A percentile compares a stretch with the other conserved stretches of the same genome.
Conservation (phyloP, 2,797 vertebrate genomes). For the Odontamblyopus lacepedii region DNA sequence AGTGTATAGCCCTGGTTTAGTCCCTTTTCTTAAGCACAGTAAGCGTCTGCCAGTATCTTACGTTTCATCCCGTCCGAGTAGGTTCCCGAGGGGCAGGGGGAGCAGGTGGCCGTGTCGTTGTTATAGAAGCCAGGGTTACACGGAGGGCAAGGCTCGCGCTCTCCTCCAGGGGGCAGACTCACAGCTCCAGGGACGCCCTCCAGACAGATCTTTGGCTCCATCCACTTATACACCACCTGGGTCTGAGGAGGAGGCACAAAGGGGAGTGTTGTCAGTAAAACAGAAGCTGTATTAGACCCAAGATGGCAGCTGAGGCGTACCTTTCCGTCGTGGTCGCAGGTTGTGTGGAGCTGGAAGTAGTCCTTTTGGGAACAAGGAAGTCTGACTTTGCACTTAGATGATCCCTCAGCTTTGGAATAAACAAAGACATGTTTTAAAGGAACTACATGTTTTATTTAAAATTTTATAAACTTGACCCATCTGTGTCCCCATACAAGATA, state of each 20-base stretch:
- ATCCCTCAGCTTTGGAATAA: slow-evolving; percentile 83
- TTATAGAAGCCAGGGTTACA: slow-evolving; percentile 98
- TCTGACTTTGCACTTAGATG: slow-evolving; percentile 79
- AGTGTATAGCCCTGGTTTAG: no score
- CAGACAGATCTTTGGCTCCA: slow-evolving; percentile 93
- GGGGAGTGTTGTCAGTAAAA: neutral
- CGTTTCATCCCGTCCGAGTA: slow-evolving; percentile 88
- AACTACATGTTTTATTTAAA: neutral
- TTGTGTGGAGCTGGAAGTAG: slow-evolving; percentile 93
- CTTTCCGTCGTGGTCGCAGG: slow-evolving; percentile 90
- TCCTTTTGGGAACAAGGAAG: slow-evolving; percentile 89
- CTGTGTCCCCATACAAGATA: no score
- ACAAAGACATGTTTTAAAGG: neutral
- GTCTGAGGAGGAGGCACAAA: slow-evolving; percentile 76
- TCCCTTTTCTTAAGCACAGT: no score
- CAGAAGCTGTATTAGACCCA: no score
- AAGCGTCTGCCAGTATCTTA: slow-evolving; percentile 34
- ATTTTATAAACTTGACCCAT: no score
- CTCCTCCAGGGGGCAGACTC: slow-evolving; percentile 86
- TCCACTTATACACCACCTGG: slow-evolving; percentile 93
- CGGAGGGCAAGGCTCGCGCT: slow-evolving; percentile 90
- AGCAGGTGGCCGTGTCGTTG: slow-evolving; percentile 88
- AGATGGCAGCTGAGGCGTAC: slow-evolving; percentile 61
- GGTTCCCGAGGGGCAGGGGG: slow-evolving; percentile 86
- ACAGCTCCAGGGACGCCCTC: slow-evolving; percentile 82